Percentiles rank a stretch among this genome's conserved stretches.
phyloP scores from a whole-genome alignment of 2,888 invertebrate species.

The Quadriops clusia region DNA sequence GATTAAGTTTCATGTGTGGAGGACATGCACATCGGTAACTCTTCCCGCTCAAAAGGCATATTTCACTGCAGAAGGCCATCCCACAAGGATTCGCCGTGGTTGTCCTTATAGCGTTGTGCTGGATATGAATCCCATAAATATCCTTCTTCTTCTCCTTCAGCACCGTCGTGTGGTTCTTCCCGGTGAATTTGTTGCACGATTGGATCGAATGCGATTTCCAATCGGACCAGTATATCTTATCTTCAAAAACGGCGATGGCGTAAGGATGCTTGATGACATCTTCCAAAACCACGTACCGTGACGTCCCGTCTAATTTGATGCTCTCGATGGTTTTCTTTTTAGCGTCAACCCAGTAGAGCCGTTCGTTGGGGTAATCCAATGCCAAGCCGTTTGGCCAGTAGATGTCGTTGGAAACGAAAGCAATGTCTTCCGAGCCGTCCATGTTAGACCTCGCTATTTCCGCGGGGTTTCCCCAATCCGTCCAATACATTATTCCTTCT shows the following conservation, averaged over 20 bases:
- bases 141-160: conserved; percentile 39
- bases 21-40: conserved; percentile 64
- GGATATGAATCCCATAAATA: conserved; percentile 59
- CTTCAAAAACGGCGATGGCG: conserved; percentile 76
- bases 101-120: conserved; percentile 53
- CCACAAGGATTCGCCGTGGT: conserved; percentile 50
- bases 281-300: conserved; percentile 47
- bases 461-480: conserved; percentile 68
- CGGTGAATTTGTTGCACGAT: conserved; percentile 65
- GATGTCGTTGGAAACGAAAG: conserved; percentile 52
- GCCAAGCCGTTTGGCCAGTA: conserved; percentile 79
- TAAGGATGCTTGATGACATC: conserved; percentile 69
- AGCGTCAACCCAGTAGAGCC: conserved; percentile 85
- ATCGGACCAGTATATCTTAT: conserved; percentile 83
- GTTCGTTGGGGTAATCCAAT: conserved; percentile 62
- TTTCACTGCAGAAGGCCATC: conserved; percentile 53
- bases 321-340: conserved; percentile 55
- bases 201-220: conserved; percentile 66
- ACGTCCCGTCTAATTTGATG: conserved; percentile 50
- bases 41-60: conserved; percentile 59
- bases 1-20: conserved; percentile 49
- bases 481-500: conserved; percentile 80
- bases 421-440: conserved; percentile 60
- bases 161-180: conserved; percentile 47
- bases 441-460: conserved; percentile 70